Base-by-base conservation (phyloP, 2,113 vertebrate genomes). In the Alethe diademata region DNA sequence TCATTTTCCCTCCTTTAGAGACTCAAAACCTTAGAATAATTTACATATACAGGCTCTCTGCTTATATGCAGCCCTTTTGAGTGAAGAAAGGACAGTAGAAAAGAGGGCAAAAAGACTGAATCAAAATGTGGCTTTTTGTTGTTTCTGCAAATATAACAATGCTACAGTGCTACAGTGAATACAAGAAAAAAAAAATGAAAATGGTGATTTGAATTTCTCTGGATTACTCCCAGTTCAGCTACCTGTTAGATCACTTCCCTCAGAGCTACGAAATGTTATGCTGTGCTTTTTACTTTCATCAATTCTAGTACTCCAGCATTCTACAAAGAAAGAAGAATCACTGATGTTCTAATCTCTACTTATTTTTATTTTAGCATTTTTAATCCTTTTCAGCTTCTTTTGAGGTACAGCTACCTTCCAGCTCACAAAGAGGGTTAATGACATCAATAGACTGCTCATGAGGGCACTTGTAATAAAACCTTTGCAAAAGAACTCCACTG, bases 301-400 rank as follows among this genome's bases (percentile, higher is more conserved):
- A 74, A 19, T 48, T 67, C 16, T 40, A 92, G 78, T 48, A 81
- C 61, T 90, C n/a, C 26, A 91, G 62, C 60, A 87, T 45, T 36
- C 60, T 65, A 85, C 48, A 81, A 76, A 92, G 72, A 47, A 61
- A 84, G 66, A 74, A 93, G 58, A 3, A 91, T 71, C 12, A 91
- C 2, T 86, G 62, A 80, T 70, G 51, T 71, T 95, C 19, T 94
- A 83, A 95, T 93, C 54, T 92, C 47, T 88, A 10, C 60, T 88
- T 87, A 26, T 54, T 93, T 38, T 74, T 9, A 54, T 45, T 60
- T 80, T 58, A 58, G 19, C 31, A 61, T 86, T 96, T 95, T 95
- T 62, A 91, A 91, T 95, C 86, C 31, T 78, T 94, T 89, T 33
- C 86, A 93, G 71, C 14, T 88, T 91, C 86, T 95, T 97, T 86